A percentile compares a stretch with the other conserved stretches of the same genome.
Conservation (phyloP, 2,888 invertebrate genomes). For the Mesorhabditis sp. region DNA sequence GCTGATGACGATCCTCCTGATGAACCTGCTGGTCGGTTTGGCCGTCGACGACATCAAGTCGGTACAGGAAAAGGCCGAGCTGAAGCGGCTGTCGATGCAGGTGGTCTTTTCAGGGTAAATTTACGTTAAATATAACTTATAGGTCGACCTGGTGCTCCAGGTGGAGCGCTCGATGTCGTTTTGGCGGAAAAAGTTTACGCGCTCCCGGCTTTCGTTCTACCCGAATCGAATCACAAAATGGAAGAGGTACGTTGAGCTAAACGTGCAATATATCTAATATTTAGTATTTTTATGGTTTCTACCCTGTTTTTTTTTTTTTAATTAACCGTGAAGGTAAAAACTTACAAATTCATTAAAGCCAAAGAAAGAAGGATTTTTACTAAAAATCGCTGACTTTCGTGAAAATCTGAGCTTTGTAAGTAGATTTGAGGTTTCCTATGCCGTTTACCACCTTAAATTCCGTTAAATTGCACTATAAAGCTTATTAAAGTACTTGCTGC, state of each 20-base stretch:
- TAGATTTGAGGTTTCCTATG: too few species aligned
- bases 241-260: conserved; percentile 11
- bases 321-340: too few species aligned
- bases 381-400: too few species aligned
- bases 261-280: not conserved
- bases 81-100: conserved; percentile 59
- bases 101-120: conserved; percentile 10
- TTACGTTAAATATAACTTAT: not conserved
- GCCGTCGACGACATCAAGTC: conserved; percentile 65
- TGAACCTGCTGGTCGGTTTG: conserved; percentile 62
- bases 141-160: conserved; percentile 34
- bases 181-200: not conserved
- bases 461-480: too few species aligned
- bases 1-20: conserved; percentile 59
- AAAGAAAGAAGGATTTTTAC: too few species aligned
- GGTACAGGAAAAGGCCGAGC: conserved; percentile 63
- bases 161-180: conserved; percentile 25
- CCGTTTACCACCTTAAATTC: too few species aligned
- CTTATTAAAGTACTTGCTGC: not conserved
- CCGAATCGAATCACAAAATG: conserved; percentile 8
- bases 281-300: not conserved
- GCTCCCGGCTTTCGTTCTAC: conserved; percentile 11
- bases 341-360: too few species aligned
- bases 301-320: too few species aligned
- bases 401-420: too few species aligned